Conservation (phyloP, 37 sponge, comb jelly and placozoan genomes). For the Theonella swinhoei region DNA sequence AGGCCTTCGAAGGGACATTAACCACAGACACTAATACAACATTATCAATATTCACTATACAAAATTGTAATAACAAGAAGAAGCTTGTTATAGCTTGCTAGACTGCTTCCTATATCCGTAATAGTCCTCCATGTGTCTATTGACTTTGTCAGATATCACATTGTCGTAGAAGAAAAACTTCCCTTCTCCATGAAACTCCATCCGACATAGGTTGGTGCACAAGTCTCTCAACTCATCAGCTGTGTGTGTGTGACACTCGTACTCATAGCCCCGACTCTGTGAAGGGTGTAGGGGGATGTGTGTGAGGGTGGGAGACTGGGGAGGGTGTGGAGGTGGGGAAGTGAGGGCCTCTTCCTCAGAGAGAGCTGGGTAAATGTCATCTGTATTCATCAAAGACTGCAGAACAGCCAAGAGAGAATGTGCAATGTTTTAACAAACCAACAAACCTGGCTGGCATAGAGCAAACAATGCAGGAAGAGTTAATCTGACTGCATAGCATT, state of each 20-base stretch:
- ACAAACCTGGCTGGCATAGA: too few relatives aligned
- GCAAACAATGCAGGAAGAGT: too few relatives aligned
- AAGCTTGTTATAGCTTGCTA: too few relatives aligned
- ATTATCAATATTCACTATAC: too few relatives aligned
- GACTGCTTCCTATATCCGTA: neutral
- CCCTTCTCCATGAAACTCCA: constrained; percentile 20
- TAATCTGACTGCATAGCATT: too few relatives aligned
- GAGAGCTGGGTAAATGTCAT: constrained; percentile 53
- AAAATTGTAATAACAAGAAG: too few relatives aligned
- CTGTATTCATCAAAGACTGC: constrained; percentile 28
- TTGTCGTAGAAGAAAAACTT: constrained; percentile 4
- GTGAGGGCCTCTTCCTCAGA: constrained; percentile 14
- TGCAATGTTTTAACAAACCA: too few relatives aligned
- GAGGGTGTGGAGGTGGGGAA: constrained; percentile 32
- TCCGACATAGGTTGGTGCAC: constrained; percentile 1
- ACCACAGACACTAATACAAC: too few relatives aligned
- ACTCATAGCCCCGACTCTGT: constrained; percentile 27
- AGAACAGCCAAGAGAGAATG: too few relatives aligned
- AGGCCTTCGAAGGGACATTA: too few relatives aligned
- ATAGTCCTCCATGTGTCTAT: neutral
- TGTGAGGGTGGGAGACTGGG: constrained; percentile 17
- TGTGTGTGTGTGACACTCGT: constrained; percentile 52
- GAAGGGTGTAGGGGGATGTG: constrained; percentile 23
- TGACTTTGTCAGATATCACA: neutral
- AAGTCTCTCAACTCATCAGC: constrained; percentile 31